Evolutionary conservation across 2,113 vertebrate species (phyloP).

Genomic region (Malurus alboscapulatus): DNA sequence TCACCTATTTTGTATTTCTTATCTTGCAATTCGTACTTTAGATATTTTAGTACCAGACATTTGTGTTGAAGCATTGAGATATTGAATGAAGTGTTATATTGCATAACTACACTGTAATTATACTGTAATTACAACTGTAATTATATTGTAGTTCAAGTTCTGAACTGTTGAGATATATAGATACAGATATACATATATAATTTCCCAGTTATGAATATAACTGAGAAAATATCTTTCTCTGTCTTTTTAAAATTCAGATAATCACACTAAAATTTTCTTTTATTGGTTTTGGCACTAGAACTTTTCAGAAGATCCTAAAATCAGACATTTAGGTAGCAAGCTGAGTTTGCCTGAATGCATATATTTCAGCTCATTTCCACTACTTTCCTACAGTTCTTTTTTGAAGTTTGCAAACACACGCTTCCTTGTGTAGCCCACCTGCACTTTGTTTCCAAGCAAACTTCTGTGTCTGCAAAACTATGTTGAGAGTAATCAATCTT

Average conservation of each 20-base stretch:
- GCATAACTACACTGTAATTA: neutral
- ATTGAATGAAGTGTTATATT: neutral
- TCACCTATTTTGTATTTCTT: rapidly evolving
- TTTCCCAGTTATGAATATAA: neutral
- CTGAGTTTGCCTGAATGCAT: neutral
- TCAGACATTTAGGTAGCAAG: neutral
- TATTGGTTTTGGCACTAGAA: neutral
- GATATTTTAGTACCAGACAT: neutral
- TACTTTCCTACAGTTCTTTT: neutral
- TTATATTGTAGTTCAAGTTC: neutral
- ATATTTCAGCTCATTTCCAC: neutral
- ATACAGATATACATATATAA: neutral
- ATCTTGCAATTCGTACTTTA: neutral
- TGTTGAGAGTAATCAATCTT: neutral
- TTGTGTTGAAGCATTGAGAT: neutral
- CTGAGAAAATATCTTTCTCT: neutral
- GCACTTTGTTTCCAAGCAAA: neutral
- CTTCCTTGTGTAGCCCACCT: neutral
- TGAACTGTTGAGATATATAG: neutral
- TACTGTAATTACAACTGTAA: neutral
- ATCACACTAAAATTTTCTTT: neutral
- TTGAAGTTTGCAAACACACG: neutral
- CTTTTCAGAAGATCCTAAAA: neutral
- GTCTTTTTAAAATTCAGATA: neutral
- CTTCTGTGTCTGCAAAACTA: neutral